Percentiles rank a stretch among this genome's conserved stretches.
Conservation (phyloP, 1,140 invertebrate genomes). For the Palaemon carinicauda region DNA sequence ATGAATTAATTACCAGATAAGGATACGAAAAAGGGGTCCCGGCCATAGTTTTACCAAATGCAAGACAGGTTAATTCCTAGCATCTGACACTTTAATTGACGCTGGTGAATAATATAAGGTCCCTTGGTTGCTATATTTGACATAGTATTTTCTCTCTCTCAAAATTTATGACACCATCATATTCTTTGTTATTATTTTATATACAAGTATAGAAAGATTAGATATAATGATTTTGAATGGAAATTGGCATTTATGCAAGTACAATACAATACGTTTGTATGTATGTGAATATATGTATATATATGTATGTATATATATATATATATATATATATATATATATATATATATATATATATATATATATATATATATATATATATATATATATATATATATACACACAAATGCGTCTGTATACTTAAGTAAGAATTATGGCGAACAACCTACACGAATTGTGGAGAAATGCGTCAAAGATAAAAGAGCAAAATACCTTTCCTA, state of each 20-base stretch:
- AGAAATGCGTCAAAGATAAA: no score
- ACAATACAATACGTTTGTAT: background rate
- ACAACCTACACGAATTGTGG: no score
- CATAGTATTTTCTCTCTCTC: no score
- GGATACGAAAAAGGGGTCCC: no score
- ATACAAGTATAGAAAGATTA: background rate
- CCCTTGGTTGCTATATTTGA: no score
- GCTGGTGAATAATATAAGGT: no score
- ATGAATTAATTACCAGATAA: no score
- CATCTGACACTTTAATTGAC: no score
- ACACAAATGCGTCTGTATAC: background rate
- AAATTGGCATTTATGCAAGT: no score
- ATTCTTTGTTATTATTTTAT: background rate
- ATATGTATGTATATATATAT: background rate
- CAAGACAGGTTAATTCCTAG: no score
- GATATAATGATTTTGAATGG: background rate
- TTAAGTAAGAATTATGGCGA: background rate
- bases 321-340: conserved; percentile 27
- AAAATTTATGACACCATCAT: no score
- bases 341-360: conserved; percentile 24
- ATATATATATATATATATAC: conserved; percentile 13
- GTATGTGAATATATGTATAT: background rate
- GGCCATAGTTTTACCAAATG: no score
- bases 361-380: conserved; percentile 12
- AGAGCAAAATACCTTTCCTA: background rate